These are phyloP conservation scores for Isoperla grammatica DNA, from an alignment of 2,888 invertebrate species.

Conservation along the genomic window DNA sequence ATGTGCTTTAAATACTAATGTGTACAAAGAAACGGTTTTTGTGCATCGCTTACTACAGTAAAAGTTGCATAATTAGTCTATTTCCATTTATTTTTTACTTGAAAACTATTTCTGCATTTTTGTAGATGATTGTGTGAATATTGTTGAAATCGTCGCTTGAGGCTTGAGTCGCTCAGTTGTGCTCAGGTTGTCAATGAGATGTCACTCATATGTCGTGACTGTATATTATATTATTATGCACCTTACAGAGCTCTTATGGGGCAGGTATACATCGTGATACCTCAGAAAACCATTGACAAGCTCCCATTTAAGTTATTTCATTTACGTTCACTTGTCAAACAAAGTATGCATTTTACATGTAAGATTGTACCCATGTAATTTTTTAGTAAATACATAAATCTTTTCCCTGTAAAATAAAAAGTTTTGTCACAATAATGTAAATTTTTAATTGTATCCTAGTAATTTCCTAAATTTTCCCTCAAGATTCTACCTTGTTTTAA, in stretches of 20 bases:
- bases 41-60: neutral
- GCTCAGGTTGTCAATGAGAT: conserved; percentile 3
- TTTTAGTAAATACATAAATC: no score
- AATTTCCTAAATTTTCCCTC: no score
- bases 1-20: conserved; percentile 15
- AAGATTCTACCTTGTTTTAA: no score
- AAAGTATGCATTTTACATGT: no score
- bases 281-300: conserved; percentile 23
- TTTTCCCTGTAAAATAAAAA: no score
- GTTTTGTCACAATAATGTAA: no score
- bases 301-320: no score
- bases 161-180: conserved; percentile 1
- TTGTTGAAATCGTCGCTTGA: conserved; percentile 4
- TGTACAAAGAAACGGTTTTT: conserved; percentile 1
- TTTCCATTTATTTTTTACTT: conserved; percentile 13
- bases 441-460: no score
- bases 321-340: no score
- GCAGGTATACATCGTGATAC: conserved; percentile 44
- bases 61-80: neutral
- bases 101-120: neutral
- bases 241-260: conserved; percentile 35
- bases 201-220: neutral
- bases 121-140: conserved; percentile 5
- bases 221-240: neutral
- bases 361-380: no score